These are phyloP conservation scores for Procambarus clarkii DNA, from an alignment of 1,140 invertebrate genomes.

Conservation along the genomic window DNA sequence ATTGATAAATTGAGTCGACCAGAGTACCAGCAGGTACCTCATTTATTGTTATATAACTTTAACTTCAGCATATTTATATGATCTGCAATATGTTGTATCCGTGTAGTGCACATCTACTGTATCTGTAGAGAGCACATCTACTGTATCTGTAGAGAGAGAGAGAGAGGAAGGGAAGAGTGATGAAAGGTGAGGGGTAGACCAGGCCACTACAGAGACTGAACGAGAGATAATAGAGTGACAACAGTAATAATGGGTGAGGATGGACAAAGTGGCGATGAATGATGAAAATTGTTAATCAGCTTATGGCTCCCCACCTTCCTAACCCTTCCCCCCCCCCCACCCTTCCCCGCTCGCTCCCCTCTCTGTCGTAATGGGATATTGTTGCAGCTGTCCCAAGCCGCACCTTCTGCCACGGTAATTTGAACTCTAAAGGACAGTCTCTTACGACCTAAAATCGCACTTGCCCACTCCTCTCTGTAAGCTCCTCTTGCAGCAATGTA, in stretches of 20 bases:
- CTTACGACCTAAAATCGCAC: not conserved
- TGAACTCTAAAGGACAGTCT: not conserved
- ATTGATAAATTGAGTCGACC: too few species aligned
- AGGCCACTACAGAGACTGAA: too few species aligned
- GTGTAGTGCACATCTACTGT: too few species aligned
- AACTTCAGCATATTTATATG: too few species aligned
- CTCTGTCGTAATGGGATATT: constrained; percentile 5
- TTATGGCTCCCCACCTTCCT: not conserved
- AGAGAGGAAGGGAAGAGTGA: not conserved
- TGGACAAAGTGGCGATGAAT: constrained; percentile 13
- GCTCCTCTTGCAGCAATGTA: too few species aligned
- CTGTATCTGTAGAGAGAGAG: not conserved
- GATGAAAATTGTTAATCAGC: constrained; percentile 18
- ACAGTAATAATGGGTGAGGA: not conserved
- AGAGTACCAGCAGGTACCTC: too few species aligned
- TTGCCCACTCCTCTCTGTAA: too few species aligned
- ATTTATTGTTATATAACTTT: too few species aligned
- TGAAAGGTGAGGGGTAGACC: too few species aligned
- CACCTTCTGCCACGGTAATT: not conserved
- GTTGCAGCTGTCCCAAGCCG: not conserved
- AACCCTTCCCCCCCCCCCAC: not conserved
- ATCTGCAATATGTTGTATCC: too few species aligned
- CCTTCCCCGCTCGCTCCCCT: not conserved
- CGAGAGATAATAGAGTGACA: not conserved
- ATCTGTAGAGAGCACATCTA: too few species aligned